Evolutionary conservation across 2,113 vertebrate genomes (phyloP).

Genomic region (Rhinogobius similis): DNA sequence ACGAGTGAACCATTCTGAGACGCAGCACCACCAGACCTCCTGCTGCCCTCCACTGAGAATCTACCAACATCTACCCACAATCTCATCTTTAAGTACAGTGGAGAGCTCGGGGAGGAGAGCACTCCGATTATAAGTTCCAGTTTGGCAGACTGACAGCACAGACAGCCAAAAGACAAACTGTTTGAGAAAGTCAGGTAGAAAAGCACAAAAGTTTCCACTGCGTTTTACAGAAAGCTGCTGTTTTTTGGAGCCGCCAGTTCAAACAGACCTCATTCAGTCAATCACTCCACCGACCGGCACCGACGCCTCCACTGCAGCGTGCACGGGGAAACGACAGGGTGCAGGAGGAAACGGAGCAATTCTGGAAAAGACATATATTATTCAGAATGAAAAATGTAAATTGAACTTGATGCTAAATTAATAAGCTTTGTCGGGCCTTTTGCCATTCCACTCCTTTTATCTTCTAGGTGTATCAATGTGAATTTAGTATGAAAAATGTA

Average conservation of each 20-base stretch:
- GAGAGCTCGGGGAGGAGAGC: conserved; percentile 19
- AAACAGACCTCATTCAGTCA: conserved; percentile 52
- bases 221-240: conserved; percentile 11
- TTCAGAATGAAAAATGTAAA: neutral
- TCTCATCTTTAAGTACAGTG: conserved; percentile 44
- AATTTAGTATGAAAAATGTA: no score
- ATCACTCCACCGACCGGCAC: conserved; percentile 17
- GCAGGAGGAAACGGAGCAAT: neutral
- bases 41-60: conserved; percentile 24
- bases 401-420: neutral
- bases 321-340: neutral
- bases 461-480: no score
- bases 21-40: conserved; percentile 27
- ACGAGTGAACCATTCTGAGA: neutral
- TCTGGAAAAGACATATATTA: no score
- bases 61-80: neutral
- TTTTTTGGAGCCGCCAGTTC: conserved; percentile 14
- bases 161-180: conserved; percentile 44
- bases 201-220: conserved; percentile 27
- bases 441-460: no score
- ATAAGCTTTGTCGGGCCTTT: neutral
- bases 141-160: conserved; percentile 17
- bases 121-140: conserved; percentile 29
- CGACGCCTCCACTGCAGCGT: neutral
- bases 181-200: conserved; percentile 37